Conservation (phyloP, 2,797 vertebrate species). For the Spea hammondii region DNA sequence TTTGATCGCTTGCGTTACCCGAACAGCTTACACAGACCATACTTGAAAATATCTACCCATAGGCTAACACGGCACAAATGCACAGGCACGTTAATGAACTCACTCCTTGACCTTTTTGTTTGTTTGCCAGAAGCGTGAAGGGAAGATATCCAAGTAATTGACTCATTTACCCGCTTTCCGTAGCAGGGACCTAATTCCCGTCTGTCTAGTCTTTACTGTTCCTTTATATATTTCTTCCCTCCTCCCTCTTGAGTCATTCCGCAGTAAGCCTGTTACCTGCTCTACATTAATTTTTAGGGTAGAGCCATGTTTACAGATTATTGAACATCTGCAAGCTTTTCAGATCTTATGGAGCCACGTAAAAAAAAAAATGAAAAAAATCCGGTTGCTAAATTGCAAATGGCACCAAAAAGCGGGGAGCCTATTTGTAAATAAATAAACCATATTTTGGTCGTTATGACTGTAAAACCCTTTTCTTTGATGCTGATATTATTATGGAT, state of each 20-base stretch:
- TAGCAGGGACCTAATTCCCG: conserved; percentile 25
- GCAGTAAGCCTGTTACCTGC: not conserved
- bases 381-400: no score
- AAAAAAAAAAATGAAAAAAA: no score
- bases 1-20: no score
- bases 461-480: no score
- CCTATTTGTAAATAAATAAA: no score
- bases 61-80: not conserved
- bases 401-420: no score
- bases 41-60: not conserved
- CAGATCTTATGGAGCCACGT: not conserved
- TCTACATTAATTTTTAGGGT: conserved; percentile 19
- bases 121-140: not conserved
- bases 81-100: conserved; percentile 8
- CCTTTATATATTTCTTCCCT: not conserved
- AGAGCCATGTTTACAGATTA: not conserved
- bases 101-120: conserved; percentile 29
- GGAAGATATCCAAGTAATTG: conserved; percentile 20
- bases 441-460: no score
- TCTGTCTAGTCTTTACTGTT: not conserved
- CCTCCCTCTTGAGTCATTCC: not conserved
- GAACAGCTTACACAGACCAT: not conserved
- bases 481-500: no score
- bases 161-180: conserved; percentile 15
- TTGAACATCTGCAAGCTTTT: not conserved